These are phyloP conservation scores for Macaria liturata DNA, from an alignment of 2,888 invertebrate genomes.

Conservation along the genomic window DNA sequence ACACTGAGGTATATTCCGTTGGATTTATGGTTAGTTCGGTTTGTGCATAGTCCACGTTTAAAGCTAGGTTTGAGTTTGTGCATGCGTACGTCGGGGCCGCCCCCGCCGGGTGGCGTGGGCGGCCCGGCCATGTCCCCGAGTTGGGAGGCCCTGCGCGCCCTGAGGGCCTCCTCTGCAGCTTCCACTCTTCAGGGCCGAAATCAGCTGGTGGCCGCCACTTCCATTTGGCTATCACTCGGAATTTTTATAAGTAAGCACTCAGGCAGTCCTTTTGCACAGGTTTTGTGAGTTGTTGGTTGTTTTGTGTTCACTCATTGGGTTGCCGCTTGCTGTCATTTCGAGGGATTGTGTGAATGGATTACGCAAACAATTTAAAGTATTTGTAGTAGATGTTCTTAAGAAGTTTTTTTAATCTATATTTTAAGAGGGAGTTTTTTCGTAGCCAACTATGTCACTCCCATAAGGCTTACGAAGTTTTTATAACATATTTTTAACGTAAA, in stretches of 20 bases:
- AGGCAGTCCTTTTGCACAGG: conserved; percentile 51
- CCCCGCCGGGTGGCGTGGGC: conserved; percentile 65
- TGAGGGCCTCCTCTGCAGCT: conserved; percentile 67
- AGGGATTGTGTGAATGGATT: conserved; percentile 36
- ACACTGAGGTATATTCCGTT: conserved; percentile 1
- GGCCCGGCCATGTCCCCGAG: conserved; percentile 77
- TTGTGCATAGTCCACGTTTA: background rate
- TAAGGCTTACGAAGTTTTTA: too few species aligned
- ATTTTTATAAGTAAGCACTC: conserved; percentile 51
- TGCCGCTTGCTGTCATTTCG: conserved; percentile 5
- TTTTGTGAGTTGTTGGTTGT: conserved; percentile 22
- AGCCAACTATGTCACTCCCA: too few species aligned
- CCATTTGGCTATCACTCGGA: conserved; percentile 81
- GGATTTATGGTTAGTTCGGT: too few species aligned
- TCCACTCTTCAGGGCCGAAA: conserved; percentile 72
- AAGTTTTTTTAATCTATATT: too few species aligned
- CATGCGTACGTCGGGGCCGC: conserved; percentile 50
- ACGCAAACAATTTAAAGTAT: too few species aligned
- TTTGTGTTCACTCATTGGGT: conserved; percentile 32
- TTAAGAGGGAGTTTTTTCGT: too few species aligned
- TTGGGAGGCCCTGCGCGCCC: conserved; percentile 50
- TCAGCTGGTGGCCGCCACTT: conserved; percentile 75
- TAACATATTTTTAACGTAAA: too few species aligned
- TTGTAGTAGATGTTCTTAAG: too few species aligned
- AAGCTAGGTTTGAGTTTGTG: background rate